Percentiles rank a stretch among this genome's conserved stretches.
phyloP scores from a whole-genome alignment of 2,113 vertebrate species.

The Loxodonta africana region DNA sequence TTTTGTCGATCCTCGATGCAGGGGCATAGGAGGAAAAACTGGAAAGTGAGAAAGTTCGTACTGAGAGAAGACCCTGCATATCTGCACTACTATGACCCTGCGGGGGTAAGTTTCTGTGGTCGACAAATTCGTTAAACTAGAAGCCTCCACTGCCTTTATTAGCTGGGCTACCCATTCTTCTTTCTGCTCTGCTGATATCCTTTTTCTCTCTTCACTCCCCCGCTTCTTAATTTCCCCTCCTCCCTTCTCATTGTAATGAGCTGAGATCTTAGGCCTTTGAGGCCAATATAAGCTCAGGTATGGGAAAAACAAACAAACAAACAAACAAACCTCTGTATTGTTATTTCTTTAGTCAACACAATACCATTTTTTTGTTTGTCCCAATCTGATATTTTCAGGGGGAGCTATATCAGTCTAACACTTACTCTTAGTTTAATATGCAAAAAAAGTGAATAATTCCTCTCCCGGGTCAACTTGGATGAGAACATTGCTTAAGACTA shows the following conservation, averaged over 20 bases:
- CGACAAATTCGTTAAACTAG: not conserved
- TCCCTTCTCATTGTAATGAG: not conserved
- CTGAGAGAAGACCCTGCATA: constrained; percentile 97
- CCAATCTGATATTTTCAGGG: constrained; percentile 22
- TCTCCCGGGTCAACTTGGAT: not conserved
- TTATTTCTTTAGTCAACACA: constrained; percentile 13
- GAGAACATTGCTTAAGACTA: not conserved
- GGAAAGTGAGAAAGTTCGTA: constrained; percentile 98
- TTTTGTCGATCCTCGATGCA: constrained; percentile 78
- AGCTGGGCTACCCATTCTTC: not conserved
- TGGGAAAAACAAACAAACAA: not conserved
- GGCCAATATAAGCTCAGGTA: not conserved
- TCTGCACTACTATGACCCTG: constrained; percentile 97
- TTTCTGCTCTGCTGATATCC: not conserved
- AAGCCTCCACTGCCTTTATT: not conserved
- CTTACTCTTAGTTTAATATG: not conserved
- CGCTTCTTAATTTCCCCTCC: not conserved
- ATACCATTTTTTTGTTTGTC: not conserved
- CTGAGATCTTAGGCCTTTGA: not conserved
- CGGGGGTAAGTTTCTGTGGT: constrained; percentile 90
- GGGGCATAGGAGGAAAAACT: constrained; percentile 98
- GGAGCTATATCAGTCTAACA: not conserved
- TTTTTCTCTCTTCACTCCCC: not conserved
- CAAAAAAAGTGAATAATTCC: not conserved
- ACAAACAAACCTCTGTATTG: not conserved